phyloP scores from a whole-genome alignment of 2,888 invertebrate species.

The Agrenia bidenticulata region DNA sequence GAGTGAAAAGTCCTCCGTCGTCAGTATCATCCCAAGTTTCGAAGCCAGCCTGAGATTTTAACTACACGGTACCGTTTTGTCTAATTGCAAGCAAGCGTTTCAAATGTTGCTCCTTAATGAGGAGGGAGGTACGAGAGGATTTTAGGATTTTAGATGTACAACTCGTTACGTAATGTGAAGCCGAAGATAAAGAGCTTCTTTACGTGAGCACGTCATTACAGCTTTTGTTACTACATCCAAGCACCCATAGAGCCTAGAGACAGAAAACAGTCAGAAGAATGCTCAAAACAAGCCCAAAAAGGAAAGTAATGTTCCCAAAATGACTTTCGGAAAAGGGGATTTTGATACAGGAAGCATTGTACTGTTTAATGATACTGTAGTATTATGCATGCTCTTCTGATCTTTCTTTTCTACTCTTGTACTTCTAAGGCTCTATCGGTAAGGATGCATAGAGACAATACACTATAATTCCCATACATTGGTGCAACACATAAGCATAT shows the following conservation, averaged over 20 bases:
- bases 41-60: too few species aligned
- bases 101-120: slow-evolving; percentile 20
- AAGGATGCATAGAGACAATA: too few species aligned
- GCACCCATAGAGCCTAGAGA: too few species aligned
- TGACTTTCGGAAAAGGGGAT: background rate
- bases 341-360: background rate
- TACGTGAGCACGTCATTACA: slow-evolving; percentile 5
- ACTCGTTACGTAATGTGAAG: background rate
- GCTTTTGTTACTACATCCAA: slow-evolving; percentile 1
- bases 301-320: background rate
- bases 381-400: too few species aligned
- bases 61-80: too few species aligned
- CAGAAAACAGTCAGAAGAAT: background rate
- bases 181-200: slow-evolving; percentile 5
- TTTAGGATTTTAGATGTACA: background rate
- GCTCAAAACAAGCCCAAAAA: background rate
- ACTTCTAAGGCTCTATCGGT: too few species aligned
- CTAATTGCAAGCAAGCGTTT: slow-evolving; percentile 14
- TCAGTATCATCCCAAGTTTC: background rate
- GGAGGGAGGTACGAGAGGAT: background rate
- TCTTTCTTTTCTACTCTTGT: too few species aligned
- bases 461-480: too few species aligned
- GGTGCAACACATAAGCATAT: too few species aligned
- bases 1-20: background rate
- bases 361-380: too few species aligned